Conservation (phyloP, 2,113 vertebrate species). For the Vimba vimba region DNA sequence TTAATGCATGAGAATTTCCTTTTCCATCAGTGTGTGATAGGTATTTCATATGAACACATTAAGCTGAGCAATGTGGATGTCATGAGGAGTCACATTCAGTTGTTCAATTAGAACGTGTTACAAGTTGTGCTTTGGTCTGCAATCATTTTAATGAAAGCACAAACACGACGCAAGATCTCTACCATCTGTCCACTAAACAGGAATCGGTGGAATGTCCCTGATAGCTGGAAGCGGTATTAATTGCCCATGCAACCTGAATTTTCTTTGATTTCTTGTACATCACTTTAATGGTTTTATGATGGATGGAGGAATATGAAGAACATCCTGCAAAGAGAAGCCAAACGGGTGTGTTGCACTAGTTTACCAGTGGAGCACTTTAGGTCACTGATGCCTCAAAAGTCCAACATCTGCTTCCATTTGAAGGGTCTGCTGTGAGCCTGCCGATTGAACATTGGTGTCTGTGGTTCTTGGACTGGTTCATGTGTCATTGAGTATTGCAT, state of each 20-base stretch:
- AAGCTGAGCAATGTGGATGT: constrained; percentile 34
- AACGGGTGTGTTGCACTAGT: constrained; percentile 44
- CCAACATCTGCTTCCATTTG: constrained; percentile 68
- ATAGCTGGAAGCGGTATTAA: constrained; percentile 53
- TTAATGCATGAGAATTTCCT: constrained; percentile 2
- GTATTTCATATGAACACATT: constrained; percentile 41
- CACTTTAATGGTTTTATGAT: constrained; percentile 62
- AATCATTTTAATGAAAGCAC: constrained; percentile 49
- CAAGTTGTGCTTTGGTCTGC: constrained; percentile 52
- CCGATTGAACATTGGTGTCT: constrained; percentile 53
- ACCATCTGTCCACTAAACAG: constrained; percentile 51
- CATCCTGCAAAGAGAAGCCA: constrained; percentile 44
- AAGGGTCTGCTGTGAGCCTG: constrained; percentile 52
- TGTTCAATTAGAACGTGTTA: constrained; percentile 50
- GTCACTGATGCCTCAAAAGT: constrained; percentile 57
- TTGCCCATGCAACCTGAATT: constrained; percentile 50
- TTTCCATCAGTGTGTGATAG: constrained; percentile 20
- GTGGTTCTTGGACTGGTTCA: constrained; percentile 45
- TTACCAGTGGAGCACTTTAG: constrained; percentile 39
- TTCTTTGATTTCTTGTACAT: constrained; percentile 33
- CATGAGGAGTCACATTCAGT: constrained; percentile 44
- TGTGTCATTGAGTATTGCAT: constrained; percentile 53
- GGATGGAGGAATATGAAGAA: constrained; percentile 53
- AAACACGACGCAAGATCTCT: constrained; percentile 41
- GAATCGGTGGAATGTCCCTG: constrained; percentile 41